Percentiles rank a stretch among this genome's conserved stretches.
These are phyloP conservation scores for Cydia amplana DNA, from an alignment of 1,140 invertebrate species.

Conservation along the genomic window DNA sequence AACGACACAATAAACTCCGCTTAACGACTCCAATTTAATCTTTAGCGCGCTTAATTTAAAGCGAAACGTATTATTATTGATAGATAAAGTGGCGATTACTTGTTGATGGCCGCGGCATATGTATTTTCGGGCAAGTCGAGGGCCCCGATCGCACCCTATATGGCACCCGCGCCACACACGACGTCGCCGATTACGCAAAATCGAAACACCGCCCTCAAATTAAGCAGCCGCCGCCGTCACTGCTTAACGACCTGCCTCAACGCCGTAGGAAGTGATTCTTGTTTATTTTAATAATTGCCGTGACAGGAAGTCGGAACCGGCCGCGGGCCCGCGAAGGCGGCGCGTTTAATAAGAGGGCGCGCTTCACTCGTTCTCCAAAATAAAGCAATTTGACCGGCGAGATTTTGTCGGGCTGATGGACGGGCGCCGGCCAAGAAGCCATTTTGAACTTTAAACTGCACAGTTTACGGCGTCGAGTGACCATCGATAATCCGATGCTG, in stretches of 20 bases:
- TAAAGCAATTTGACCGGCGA: conserved; percentile 63
- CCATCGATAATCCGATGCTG: conserved; percentile 16
- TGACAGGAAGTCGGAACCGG: conserved; percentile 61
- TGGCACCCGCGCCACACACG: conserved; percentile 59
- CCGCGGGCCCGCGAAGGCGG: conserved; percentile 36
- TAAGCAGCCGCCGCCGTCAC: conserved; percentile 44
- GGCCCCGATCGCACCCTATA: conserved; percentile 48
- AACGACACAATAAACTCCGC: conserved; percentile 36
- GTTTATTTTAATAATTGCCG: conserved; percentile 73
- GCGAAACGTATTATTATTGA: conserved; percentile 43
- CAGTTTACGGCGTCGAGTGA: conserved; percentile 7
- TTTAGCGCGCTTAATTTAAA: conserved; percentile 29
- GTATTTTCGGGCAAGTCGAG: conserved; percentile 16
- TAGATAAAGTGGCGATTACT: conserved; percentile 52
- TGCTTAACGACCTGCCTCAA: conserved; percentile 56
- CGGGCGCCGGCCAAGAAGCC: conserved; percentile 2
- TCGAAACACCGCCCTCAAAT: conserved; percentile 57
- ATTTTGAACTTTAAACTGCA: conserved; percentile 25
- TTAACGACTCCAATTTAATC: conserved; percentile 35
- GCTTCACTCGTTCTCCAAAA: conserved; percentile 52
- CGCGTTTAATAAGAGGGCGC: conserved; percentile 44
- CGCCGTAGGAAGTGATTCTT: conserved; percentile 74
- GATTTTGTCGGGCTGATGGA: conserved; percentile 22
- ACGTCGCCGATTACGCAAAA: conserved; percentile 52
- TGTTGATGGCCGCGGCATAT: conserved; percentile 20